These are phyloP conservation scores for Caenorhabditis briggsae DNA, from an alignment of 1,140 invertebrate genomes.

Conservation along the genomic window DNA sequence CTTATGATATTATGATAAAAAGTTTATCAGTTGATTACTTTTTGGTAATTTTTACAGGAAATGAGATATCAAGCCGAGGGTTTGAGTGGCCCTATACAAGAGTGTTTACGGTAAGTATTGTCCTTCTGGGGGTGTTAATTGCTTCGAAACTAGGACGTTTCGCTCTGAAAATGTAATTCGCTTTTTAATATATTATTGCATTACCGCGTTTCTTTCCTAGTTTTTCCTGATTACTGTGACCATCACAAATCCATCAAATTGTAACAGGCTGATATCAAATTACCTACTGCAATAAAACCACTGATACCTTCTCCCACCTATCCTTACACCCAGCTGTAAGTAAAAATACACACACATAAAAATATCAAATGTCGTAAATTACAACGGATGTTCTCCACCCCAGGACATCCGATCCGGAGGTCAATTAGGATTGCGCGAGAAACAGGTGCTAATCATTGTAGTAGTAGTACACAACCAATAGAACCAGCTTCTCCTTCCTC, in stretches of 20 bases:
- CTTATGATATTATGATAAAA: too few relatives aligned
- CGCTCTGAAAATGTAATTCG: too few relatives aligned
- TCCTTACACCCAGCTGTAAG: constrained; percentile 35
- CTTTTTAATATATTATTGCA: too few relatives aligned
- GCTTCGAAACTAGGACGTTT: too few relatives aligned
- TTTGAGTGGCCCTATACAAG: too few relatives aligned
- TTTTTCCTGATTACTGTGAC: not conserved
- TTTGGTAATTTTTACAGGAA: too few relatives aligned
- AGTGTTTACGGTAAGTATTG: too few relatives aligned
- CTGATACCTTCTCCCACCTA: not conserved
- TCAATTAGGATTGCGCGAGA: constrained; percentile 48
- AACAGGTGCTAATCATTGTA: constrained; percentile 49
- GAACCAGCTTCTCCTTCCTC: not conserved
- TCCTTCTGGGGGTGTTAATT: too few relatives aligned
- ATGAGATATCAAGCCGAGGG: too few relatives aligned
- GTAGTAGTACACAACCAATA: not conserved
- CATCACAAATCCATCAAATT: not conserved
- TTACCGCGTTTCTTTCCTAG: not conserved
- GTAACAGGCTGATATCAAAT: not conserved
- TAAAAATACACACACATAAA: not conserved
- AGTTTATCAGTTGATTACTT: too few relatives aligned
- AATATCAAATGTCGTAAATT: constrained; percentile 24
- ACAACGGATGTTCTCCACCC: constrained; percentile 9
- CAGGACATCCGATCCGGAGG: constrained; percentile 34
- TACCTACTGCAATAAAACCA: not conserved